phyloP scores from a whole-genome alignment of 1,140 invertebrate species.

The Zaprionus ornatus region DNA sequence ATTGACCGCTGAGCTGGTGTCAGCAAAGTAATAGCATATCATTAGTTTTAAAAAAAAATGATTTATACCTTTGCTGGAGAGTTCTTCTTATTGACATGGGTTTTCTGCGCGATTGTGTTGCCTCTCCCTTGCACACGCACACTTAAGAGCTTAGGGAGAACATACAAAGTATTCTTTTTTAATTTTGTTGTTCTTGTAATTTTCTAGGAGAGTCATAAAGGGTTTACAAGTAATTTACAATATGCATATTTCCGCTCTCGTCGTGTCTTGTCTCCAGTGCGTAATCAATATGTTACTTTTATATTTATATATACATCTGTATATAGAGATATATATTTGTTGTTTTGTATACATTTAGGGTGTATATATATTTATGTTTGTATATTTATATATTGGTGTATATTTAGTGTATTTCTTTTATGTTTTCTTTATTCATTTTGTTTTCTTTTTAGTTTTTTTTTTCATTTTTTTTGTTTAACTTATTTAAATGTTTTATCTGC shows the following conservation, averaged over 20 bases:
- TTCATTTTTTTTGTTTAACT: conserved; percentile 42
- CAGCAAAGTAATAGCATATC: neutral
- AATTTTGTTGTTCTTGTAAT: neutral
- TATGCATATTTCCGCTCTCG: conserved; percentile 38
- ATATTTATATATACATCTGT: conserved; percentile 37
- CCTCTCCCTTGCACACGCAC: neutral
- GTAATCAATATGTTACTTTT: conserved; percentile 23
- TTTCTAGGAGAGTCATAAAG: conserved; percentile 51
- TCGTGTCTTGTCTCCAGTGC: neutral
- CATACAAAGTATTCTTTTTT: conserved; percentile 23
- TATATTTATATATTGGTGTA: conserved; percentile 82
- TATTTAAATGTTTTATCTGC: conserved; percentile 21
- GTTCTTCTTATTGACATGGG: conserved; percentile 23
- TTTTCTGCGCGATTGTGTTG: conserved; percentile 36
- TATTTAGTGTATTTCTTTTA: conserved; percentile 73
- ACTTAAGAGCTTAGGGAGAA: neutral
- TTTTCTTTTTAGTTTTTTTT: conserved; percentile 11
- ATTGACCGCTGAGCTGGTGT: neutral
- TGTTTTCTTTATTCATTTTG: conserved; percentile 10
- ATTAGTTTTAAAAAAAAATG: neutral
- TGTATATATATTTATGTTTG: conserved; percentile 64
- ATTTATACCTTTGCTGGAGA: neutral
- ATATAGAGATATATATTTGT: conserved; percentile 51
- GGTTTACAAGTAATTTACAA: conserved; percentile 52
- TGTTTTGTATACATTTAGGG: conserved; percentile 41